phyloP scores from a whole-genome alignment of 2,888 invertebrate genomes.

The Hymenopus coronatus region DNA sequence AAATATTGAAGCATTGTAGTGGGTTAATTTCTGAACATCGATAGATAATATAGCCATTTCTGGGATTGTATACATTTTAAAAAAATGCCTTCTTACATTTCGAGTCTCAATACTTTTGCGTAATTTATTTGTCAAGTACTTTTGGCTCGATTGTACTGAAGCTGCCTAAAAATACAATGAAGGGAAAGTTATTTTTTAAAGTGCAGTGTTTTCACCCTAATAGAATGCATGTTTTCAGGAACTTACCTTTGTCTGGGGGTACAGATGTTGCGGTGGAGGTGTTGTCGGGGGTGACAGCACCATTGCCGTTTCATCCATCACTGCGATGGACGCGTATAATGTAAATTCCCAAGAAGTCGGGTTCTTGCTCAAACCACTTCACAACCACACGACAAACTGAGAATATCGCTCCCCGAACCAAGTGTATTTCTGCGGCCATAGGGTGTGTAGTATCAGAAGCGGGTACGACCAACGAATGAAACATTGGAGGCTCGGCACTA shows the following conservation, averaged over 20 bases:
- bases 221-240: not conserved
- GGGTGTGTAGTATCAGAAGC: conserved; percentile 45
- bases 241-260: conserved; percentile 14
- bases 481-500: conserved; percentile 41
- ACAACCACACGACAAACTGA: conserved; percentile 23
- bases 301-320: conserved; percentile 7
- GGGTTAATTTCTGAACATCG: no score
- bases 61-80: no score
- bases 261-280: conserved; percentile 22
- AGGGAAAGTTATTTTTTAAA: not conserved
- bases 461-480: conserved; percentile 18
- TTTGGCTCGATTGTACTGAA: not conserved
- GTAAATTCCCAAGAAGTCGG: not conserved
- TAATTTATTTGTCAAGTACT: not conserved
- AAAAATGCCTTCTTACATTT: no score
- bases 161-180: not conserved
- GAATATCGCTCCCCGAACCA: conserved; percentile 24
- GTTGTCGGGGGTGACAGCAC: conserved; percentile 32
- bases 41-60: no score
- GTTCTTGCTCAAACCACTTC: not conserved
- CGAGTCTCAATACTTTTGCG: no score
- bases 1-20: no score
- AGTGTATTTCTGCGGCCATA: conserved; percentile 37
- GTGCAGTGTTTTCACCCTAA: no score
- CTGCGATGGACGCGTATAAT: not conserved